Base-by-base conservation (phyloP, 2,797 vertebrate genomes). In the Graptemys geographica region DNA sequence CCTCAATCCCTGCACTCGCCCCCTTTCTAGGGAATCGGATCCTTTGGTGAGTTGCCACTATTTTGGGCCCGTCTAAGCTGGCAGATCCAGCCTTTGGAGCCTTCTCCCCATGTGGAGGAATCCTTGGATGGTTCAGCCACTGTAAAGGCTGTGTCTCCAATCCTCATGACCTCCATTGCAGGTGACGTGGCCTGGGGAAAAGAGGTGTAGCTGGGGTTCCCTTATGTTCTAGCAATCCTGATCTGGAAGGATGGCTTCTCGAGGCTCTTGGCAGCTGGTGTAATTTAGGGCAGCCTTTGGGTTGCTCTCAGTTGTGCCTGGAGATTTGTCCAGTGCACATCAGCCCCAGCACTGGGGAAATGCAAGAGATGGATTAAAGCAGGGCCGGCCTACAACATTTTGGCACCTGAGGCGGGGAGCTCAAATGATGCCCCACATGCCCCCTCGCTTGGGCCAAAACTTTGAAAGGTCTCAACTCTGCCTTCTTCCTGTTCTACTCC, bases 21-120 rank as follows among this genome's bases (percentile, higher is more conserved):
- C 41, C 37, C 72, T 76, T 76, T 76, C 72, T 47, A 5, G 47
- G 41, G 41, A 44, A 25, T 25, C 23, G 15, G 72, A 44, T 15
- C 41, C 37, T 41, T 44, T 25, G 62, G 25, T 44, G 19, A 16
- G 23, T 16, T 47, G 13, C 44, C 6, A 47, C 41, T 76, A 27
- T 5, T 72, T 21, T 51, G 81, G 37, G 56, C 81, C 41, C 76
- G 16, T 1, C 0, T 0, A 1, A 0, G 3, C 51, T 0, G 1
- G 55, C 69, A n/a, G 53, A 84, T 44, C 41, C 44, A 49, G 7
- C 25, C 25, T 76, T 76, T 47, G 44, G 74, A 28, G 25, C 11
- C 16, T 7, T 41, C n/a, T 41, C n/a, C 37, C 69, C 10, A 6
- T 44, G 23, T 41, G 6, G 11, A 74, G 23, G 72, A 44, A 74